A percentile compares a stretch with the other conserved stretches of the same genome.
These are phyloP conservation scores for Charadrius vociferus DNA, from an alignment of 2,113 vertebrate species.

Conservation along the genomic window DNA sequence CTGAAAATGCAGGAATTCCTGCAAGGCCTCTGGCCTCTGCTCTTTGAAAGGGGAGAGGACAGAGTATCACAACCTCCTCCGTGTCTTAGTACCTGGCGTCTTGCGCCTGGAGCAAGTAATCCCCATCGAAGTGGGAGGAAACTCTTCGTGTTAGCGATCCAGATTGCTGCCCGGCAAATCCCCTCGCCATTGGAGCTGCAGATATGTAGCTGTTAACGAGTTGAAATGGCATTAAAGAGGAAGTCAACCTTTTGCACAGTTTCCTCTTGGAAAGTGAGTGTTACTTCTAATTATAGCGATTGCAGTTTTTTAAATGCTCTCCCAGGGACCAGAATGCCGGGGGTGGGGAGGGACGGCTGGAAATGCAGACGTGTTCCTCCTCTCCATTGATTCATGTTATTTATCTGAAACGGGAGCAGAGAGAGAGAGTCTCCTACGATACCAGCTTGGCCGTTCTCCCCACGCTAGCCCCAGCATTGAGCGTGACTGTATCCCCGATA, in stretches of 20 bases:
- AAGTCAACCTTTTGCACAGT: slow-evolving; percentile 66
- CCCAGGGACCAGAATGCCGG: neutral
- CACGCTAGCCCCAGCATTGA: rapidly evolving
- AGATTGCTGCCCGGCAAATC: neutral
- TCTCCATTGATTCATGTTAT: neutral
- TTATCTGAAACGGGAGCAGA: neutral
- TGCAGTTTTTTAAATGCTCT: slow-evolving; percentile 11
- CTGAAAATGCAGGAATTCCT: neutral
- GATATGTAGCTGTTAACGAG: neutral
- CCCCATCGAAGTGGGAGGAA: neutral
- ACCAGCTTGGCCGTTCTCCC: neutral
- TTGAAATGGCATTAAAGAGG: slow-evolving; percentile 30
- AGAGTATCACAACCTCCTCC: neutral
- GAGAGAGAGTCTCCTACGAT: neutral
- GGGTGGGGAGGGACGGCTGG: neutral
- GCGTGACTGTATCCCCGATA: rapidly evolving
- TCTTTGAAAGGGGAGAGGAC: neutral
- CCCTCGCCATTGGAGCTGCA: neutral
- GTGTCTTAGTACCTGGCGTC: neutral
- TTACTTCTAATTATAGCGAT: slow-evolving; percentile 58
- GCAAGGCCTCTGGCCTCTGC: neutral
- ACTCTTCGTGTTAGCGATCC: neutral
- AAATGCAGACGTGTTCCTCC: neutral
- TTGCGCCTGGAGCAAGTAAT: neutral
- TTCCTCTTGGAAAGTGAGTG: slow-evolving; percentile 59